These are phyloP conservation scores for Nudaria mundana DNA, from an alignment of 2,888 invertebrate genomes.

Conservation along the genomic window DNA sequence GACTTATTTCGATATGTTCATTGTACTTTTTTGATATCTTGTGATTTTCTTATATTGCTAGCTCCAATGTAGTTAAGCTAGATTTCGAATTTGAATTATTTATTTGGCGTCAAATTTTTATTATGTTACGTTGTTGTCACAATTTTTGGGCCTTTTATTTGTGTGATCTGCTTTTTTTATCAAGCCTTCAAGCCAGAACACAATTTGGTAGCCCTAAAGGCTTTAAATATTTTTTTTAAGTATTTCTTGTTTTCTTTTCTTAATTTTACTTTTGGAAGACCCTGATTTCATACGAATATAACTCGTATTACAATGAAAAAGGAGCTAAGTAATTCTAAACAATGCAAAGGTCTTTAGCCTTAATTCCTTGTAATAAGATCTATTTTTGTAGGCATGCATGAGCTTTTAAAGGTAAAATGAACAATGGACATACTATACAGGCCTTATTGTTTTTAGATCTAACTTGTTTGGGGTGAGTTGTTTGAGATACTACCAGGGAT, in stretches of 20 bases:
- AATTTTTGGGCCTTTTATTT: slow-evolving; percentile 40
- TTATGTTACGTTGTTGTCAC: slow-evolving; percentile 58
- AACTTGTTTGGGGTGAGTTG: slow-evolving; percentile 18
- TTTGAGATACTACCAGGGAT: slow-evolving; percentile 30
- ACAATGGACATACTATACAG: too few species aligned
- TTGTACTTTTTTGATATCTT: slow-evolving; percentile 54
- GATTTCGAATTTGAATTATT: slow-evolving; percentile 63
- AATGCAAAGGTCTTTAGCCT: too few species aligned
- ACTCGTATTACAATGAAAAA: too few species aligned
- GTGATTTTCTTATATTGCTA: slow-evolving; percentile 76
- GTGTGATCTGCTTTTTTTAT: slow-evolving; percentile 22
- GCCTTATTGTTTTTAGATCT: too few species aligned
- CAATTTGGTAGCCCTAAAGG: slow-evolving; percentile 9
- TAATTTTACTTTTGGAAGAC: slow-evolving; percentile 15
- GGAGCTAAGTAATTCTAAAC: too few species aligned
- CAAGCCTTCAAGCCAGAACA: slow-evolving; percentile 13
- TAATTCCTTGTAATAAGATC: too few species aligned
- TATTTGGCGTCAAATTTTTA: slow-evolving; percentile 53
- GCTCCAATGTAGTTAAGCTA: slow-evolving; percentile 75
- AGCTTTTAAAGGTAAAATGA: too few species aligned
- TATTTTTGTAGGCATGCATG: too few species aligned
- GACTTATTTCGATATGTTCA: slow-evolving; percentile 57
- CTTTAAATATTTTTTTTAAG: slow-evolving; percentile 25
- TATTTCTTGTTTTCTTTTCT: slow-evolving; percentile 23
- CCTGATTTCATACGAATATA: too few species aligned